Base-by-base conservation (phyloP, 2,888 invertebrate genomes). In the Corbicula japonica region DNA sequence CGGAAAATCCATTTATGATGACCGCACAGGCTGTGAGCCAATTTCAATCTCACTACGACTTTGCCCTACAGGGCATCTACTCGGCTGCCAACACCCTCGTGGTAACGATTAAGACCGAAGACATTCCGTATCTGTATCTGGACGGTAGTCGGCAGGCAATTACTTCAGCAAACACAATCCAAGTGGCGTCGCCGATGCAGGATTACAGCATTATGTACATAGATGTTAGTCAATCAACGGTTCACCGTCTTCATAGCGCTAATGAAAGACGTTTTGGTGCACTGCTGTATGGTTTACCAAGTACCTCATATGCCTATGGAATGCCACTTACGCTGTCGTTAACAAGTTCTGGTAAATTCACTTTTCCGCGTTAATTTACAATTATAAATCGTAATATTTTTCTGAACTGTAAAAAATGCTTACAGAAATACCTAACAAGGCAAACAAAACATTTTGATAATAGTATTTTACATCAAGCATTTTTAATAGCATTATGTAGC, bases 31-130 rank as follows among this genome's bases (percentile, higher is more conserved):
- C 38, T 1, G 2, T 60, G n/a, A 10, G 35, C 2, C 60, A 60
- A 38, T 60, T 60, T n/a, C 60, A 60, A 23, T 60, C 60, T 5
- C 21, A 38, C 35, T 60, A 60, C 26, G 28, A 38, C 21, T 60
- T 60, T 26, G 41, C 38, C 8, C 34, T 60, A n/a, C 60, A 60
- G 23, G 23, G 23, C 10, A 23, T 21, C 1, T 60, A 60, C 32
- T n/a, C n/a, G n/a, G 10, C 54, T 5, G 2, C 58, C 12, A 60
- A 60, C 21, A 60, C 23, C 12, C 10, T 60, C 12, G 60, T 38
- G 10, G 60, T 60, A 10, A 60, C 60, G 12, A 60, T 60, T 3
- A 60, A 60, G 34, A 60, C 38, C 8, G 34, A 35, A 3, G 60
- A 60, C n/a, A 32, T 60, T 15, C 35, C 38, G 21, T 35, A 60